These are phyloP conservation scores for Blera fallax DNA, from an alignment of 2,888 invertebrate species.

Conservation along the genomic window DNA sequence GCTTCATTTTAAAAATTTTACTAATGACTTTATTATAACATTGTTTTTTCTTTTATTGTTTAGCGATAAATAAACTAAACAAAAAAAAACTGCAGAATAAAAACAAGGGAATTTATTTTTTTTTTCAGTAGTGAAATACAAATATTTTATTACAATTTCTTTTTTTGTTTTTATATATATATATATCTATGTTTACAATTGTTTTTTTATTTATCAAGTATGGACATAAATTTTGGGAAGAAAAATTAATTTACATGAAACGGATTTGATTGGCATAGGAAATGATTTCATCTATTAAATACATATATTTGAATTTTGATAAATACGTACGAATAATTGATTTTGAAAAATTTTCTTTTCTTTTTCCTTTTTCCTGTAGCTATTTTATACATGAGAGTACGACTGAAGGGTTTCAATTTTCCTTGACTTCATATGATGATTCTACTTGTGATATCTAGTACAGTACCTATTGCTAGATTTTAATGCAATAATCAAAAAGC, in stretches of 20 bases:
- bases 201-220: conserved; percentile 34
- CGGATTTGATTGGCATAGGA: conserved; percentile 48
- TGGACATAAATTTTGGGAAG: conserved; percentile 52
- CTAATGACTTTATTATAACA: conserved; percentile 68
- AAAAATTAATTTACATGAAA: conserved; percentile 64
- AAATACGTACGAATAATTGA: conserved; percentile 58
- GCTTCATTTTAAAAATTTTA: conserved; percentile 65
- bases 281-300: conserved; percentile 33
- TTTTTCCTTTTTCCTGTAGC: not conserved
- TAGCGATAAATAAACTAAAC: conserved; percentile 12
- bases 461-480: conserved; percentile 12
- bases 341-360: conserved; percentile 22
- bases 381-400: conserved; percentile 5
- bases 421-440: conserved; percentile 11
- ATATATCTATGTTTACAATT: conserved; percentile 45
- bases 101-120: conserved; percentile 36
- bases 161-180: conserved; percentile 27
- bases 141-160: no score
- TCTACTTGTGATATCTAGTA: conserved; percentile 21
- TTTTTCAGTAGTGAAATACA: conserved; percentile 12
- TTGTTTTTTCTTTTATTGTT: conserved; percentile 31
- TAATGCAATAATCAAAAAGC: not conserved
- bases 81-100: conserved; percentile 32
- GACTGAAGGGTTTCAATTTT: not conserved
- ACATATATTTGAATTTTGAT: conserved; percentile 43